Evolutionary conservation across 2,797 vertebrate genomes (phyloP).

Genomic region (Rousettus madagascariensis): DNA sequence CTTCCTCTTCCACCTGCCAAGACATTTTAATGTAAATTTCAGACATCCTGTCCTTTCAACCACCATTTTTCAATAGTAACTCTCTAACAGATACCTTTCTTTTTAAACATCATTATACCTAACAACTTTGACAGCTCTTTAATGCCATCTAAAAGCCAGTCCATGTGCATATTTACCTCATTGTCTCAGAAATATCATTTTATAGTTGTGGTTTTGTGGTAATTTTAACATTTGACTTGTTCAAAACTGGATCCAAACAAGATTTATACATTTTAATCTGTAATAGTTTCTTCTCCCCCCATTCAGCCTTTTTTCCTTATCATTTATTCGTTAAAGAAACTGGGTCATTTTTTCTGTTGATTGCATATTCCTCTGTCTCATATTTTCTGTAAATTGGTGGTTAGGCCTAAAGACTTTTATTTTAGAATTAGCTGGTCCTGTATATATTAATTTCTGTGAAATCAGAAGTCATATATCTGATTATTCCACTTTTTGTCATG

Average conservation of each 20-base stretch:
- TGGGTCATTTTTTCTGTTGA: background rate
- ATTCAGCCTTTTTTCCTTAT: background rate
- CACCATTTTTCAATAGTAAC: background rate
- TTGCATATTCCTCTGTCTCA: background rate
- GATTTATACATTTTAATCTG: background rate
- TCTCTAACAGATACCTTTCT: background rate
- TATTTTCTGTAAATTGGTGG: conserved; percentile 11
- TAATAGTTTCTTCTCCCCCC: background rate
- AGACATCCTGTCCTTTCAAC: background rate
- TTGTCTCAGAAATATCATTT: background rate
- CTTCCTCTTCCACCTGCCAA: background rate
- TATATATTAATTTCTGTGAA: background rate
- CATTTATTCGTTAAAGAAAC: conserved; percentile 25
- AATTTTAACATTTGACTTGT: background rate
- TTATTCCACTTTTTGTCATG: background rate
- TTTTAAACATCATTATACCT: background rate
- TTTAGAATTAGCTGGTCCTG: conserved; percentile 6
- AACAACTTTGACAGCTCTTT: background rate
- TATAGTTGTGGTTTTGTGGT: background rate
- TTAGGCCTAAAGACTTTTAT: background rate
- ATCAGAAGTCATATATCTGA: background rate
- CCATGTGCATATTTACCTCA: background rate
- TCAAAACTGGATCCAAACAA: conserved; percentile 13
- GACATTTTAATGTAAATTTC: background rate
- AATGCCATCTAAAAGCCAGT: background rate